These are phyloP conservation scores for Nothura maculosa DNA, from an alignment of 2,797 vertebrate genomes.

Conservation along the genomic window DNA sequence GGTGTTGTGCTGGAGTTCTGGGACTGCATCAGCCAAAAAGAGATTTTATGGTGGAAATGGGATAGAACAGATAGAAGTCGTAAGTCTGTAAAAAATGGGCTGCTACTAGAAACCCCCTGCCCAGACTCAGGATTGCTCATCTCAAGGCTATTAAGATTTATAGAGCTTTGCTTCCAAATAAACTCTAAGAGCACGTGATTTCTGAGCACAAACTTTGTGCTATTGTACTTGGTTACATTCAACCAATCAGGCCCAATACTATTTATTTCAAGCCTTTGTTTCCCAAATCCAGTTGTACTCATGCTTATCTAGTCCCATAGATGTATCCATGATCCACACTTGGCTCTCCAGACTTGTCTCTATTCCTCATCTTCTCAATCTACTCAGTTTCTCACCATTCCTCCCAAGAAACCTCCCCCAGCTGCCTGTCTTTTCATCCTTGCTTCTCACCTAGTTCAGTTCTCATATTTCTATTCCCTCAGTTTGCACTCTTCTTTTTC, in stretches of 20 bases:
- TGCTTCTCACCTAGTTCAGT: background rate
- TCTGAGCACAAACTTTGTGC: background rate
- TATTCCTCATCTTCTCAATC: background rate
- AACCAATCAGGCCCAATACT: background rate
- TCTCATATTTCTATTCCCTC: background rate
- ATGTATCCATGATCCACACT: background rate
- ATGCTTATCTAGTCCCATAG: background rate
- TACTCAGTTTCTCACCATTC: background rate
- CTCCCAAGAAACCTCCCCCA: background rate
- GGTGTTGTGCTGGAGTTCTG: background rate
- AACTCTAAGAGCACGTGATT: background rate
- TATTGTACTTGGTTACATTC: background rate
- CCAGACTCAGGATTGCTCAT: background rate
- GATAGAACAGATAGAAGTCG: background rate
- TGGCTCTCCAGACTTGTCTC: background rate
- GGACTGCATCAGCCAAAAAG: background rate
- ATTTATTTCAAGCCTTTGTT: background rate
- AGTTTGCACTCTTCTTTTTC: background rate
- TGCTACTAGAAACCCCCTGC: background rate
- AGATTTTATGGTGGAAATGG: background rate
- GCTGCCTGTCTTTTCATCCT: background rate
- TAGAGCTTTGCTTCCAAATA: background rate
- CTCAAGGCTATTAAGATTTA: background rate
- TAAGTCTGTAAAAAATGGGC: background rate
- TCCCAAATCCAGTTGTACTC: background rate